phyloP scores from a whole-genome alignment of 1,140 invertebrate species.

The Anastrepha obliqua region DNA sequence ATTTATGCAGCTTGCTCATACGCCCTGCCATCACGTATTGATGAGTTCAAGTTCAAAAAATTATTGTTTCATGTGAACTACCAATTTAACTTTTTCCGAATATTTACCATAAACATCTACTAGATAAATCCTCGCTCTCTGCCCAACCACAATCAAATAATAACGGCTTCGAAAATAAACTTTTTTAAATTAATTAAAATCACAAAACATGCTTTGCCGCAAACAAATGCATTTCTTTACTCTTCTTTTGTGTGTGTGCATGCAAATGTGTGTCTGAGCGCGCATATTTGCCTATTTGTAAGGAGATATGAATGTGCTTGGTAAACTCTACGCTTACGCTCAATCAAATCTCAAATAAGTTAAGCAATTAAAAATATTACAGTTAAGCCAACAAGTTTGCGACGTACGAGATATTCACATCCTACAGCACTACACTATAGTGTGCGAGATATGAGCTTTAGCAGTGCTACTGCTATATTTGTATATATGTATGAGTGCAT shows the following conservation, averaged over 20 bases:
- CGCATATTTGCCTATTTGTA: constrained; percentile 5
- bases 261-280: background rate
- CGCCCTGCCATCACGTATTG: too few species aligned
- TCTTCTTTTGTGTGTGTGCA: background rate
- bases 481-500: background rate
- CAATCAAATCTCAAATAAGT: constrained; percentile 52
- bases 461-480: background rate
- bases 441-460: background rate
- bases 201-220: background rate
- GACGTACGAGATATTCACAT: background rate
- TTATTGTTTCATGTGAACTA: constrained; percentile 1
- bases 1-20: too few species aligned
- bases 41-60: background rate
- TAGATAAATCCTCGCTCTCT: background rate
- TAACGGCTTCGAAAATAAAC: background rate
- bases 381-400: constrained; percentile 24
- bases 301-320: constrained; percentile 20
- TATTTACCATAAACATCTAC: too few species aligned
- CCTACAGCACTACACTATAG: background rate
- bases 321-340: constrained; percentile 45
- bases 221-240: constrained; percentile 22
- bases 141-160: background rate
- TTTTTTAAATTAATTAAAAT: constrained; percentile 38
- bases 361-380: constrained; percentile 53
- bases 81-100: background rate